Evolutionary conservation across 2,888 invertebrate genomes (phyloP).

Genomic region (Teleogryllus oceanicus): DNA sequence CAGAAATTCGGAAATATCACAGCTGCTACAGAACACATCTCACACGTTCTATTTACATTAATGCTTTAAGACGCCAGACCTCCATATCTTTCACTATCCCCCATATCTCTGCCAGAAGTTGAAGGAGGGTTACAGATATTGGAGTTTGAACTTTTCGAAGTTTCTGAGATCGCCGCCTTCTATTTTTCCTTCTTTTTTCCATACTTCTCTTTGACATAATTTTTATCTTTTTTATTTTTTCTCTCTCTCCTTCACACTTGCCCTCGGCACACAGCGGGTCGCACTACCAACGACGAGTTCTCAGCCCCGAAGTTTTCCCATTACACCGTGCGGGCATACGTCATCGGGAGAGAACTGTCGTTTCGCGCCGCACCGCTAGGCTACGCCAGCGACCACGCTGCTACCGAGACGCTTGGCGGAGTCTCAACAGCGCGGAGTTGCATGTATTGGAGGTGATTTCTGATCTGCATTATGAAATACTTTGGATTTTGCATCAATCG

Average conservation of each 20-base stretch:
- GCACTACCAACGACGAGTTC: background rate
- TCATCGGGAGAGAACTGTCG: background rate
- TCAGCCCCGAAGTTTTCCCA: background rate
- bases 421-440: no score
- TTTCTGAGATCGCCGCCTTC: background rate
- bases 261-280: background rate
- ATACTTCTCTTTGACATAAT: constrained; percentile 7
- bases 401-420: no score
- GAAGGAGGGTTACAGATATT: background rate
- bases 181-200: background rate
- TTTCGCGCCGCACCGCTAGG: no score
- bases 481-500: no score
- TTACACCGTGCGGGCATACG: constrained; percentile 18
- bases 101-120: constrained; percentile 3
- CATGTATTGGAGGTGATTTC: no score
- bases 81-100: background rate
- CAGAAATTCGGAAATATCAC: no score
- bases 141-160: background rate
- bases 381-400: no score
- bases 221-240: constrained; percentile 6
- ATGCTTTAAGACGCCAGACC: background rate
- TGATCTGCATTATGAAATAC: no score
- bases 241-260: background rate
- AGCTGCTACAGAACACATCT: background rate
- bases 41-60: background rate